These are phyloP conservation scores for Colossoma macropomum DNA, from an alignment of 2,113 vertebrate species.

Conservation along the genomic window DNA sequence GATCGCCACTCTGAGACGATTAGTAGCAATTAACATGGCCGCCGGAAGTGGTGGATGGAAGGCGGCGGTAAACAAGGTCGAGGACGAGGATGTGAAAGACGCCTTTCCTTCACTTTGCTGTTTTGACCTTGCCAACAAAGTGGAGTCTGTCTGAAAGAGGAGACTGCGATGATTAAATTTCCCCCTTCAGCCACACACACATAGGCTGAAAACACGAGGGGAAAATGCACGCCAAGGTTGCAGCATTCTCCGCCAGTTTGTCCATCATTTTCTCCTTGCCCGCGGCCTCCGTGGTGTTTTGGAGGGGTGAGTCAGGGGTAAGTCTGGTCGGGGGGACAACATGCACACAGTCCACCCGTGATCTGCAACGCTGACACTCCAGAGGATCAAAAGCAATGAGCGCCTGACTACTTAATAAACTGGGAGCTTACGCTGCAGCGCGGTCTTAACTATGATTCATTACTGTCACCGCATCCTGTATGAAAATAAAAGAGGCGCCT, in stretches of 20 bases:
- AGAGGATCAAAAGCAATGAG: constrained; percentile 76
- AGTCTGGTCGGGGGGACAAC: constrained; percentile 45
- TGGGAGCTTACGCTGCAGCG: constrained; percentile 75
- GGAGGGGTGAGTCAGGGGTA: constrained; percentile 11
- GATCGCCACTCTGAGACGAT: neutral
- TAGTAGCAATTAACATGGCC: neutral
- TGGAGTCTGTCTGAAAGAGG: constrained; percentile 60
- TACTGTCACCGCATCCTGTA: constrained; percentile 74
- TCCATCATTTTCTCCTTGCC: constrained; percentile 9
- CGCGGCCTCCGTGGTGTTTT: neutral
- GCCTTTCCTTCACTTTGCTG: constrained; percentile 45
- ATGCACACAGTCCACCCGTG: constrained; percentile 58
- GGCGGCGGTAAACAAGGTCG: constrained; percentile 4
- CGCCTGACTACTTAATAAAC: constrained; percentile 78
- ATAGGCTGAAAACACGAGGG: constrained; percentile 56
- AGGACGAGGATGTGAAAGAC: neutral
- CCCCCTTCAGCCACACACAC: constrained; percentile 67
- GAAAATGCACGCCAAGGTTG: constrained; percentile 66
- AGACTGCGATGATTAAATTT: constrained; percentile 72
- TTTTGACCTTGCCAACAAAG: constrained; percentile 67
- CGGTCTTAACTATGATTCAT: constrained; percentile 81
- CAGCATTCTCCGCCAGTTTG: constrained; percentile 38
- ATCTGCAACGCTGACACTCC: constrained; percentile 72
- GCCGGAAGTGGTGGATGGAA: neutral
- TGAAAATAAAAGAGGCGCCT: constrained; percentile 77